phyloP scores from a whole-genome alignment of 2,797 vertebrate species.

The Columba guinea region DNA sequence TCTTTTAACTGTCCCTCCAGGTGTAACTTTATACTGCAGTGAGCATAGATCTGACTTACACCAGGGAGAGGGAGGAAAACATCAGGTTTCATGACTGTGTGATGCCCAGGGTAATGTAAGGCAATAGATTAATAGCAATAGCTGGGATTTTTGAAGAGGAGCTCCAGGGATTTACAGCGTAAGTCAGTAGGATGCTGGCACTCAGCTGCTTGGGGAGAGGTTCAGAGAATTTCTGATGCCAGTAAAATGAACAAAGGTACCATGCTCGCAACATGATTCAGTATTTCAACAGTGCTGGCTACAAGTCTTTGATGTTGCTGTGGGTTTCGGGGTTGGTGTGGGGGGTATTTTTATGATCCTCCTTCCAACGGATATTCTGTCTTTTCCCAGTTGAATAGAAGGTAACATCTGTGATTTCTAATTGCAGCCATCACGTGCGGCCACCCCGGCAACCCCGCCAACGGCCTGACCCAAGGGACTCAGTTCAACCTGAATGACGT shows the following conservation, averaged over 20 bases:
- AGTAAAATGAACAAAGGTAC: not conserved
- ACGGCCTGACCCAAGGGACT: slow-evolving; percentile 90
- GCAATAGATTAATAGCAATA: not conserved
- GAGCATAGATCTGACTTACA: not conserved
- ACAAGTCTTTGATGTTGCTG: not conserved
- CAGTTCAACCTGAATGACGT: slow-evolving; percentile 95
- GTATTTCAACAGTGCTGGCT: not conserved
- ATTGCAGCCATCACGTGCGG: slow-evolving; percentile 93
- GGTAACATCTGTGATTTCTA: not conserved
- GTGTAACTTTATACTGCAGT: not conserved
- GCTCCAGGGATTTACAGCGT: not conserved
- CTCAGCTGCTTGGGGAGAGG: not conserved
- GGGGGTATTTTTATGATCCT: accelerated
- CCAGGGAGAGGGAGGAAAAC: not conserved
- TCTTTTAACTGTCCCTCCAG: not conserved
- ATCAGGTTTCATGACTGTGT: not conserved
- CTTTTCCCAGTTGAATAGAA: not conserved
- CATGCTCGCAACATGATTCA: accelerated
- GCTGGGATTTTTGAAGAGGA: not conserved
- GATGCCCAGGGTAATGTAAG: not conserved
- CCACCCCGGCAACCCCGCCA: slow-evolving; percentile 93
- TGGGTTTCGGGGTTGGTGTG: not conserved
- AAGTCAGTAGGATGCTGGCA: not conserved
- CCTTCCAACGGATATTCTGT: accelerated
- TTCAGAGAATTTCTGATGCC: not conserved